Conservation (phyloP, 2,113 vertebrate species). For the Phoenicopterus ruber region DNA sequence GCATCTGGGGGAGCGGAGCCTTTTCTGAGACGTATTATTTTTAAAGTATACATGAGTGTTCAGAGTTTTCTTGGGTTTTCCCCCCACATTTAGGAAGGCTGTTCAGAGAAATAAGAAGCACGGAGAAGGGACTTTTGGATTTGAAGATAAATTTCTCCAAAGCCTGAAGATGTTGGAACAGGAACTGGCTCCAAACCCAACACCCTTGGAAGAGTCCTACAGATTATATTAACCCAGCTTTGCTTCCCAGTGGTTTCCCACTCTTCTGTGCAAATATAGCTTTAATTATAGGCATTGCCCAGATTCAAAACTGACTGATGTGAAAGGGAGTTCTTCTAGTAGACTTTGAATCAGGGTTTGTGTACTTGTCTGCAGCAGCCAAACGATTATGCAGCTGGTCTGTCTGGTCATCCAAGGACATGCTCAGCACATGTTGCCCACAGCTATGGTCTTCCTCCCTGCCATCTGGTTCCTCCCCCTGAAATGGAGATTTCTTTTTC, state of each 20-base stretch:
- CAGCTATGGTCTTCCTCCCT: background rate
- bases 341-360: background rate
- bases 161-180: background rate
- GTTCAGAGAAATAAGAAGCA: background rate
- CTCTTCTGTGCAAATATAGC: background rate
- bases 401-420: background rate
- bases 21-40: background rate
- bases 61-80: background rate
- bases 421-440: background rate
- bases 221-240: background rate
- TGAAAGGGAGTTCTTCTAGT: background rate
- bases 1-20: background rate
- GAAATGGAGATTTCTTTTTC: background rate
- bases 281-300: background rate
- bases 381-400: background rate
- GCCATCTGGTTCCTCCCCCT: background rate
- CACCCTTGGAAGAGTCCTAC: background rate
- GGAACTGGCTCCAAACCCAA: background rate
- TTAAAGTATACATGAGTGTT: background rate
- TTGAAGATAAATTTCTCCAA: background rate
- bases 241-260: background rate
- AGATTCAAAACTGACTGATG: background rate
- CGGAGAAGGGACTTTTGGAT: background rate
- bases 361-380: background rate
- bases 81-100: background rate